A percentile compares a stretch with the other conserved stretches of the same genome.
These are phyloP conservation scores for Varecia variegata DNA, from an alignment of 2,797 vertebrate species.

Conservation along the genomic window DNA sequence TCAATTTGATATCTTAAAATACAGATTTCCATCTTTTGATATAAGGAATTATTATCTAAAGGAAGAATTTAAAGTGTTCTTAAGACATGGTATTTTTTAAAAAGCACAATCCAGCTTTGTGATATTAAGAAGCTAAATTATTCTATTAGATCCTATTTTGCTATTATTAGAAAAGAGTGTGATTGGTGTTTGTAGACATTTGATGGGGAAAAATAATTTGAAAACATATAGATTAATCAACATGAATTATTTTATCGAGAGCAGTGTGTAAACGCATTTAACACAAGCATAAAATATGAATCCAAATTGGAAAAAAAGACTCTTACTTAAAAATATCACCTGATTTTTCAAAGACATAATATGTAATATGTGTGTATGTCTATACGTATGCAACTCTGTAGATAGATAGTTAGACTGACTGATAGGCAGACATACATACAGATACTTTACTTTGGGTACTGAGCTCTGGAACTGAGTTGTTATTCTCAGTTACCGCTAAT, in stretches of 20 bases:
- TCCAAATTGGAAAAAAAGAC: not conserved
- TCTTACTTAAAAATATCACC: not conserved
- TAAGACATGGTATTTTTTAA: not conserved
- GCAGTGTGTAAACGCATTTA: not conserved
- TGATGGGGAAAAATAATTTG: not conserved
- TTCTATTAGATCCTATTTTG: not conserved
- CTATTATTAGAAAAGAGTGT: not conserved
- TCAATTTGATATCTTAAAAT: not conserved
- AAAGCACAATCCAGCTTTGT: not conserved
- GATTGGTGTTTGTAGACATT: not conserved
- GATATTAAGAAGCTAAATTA: not conserved
- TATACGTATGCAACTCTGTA: not conserved
- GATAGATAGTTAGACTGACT: not conserved
- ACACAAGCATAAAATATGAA: not conserved
- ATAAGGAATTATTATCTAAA: not conserved
- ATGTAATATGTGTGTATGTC: not conserved
- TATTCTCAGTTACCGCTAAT: not conserved
- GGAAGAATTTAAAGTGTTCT: not conserved
- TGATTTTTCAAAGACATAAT: slow-evolving; percentile 21
- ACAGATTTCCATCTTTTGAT: not conserved
- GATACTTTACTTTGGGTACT: not conserved
- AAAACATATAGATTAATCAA: not conserved
- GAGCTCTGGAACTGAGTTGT: not conserved
- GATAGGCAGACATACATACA: not conserved
- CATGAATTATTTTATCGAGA: not conserved